A percentile compares a stretch with the other conserved stretches of the same genome.
These are phyloP conservation scores for Lanius collurio DNA, from an alignment of 2,113 vertebrate species.

Conservation along the genomic window DNA sequence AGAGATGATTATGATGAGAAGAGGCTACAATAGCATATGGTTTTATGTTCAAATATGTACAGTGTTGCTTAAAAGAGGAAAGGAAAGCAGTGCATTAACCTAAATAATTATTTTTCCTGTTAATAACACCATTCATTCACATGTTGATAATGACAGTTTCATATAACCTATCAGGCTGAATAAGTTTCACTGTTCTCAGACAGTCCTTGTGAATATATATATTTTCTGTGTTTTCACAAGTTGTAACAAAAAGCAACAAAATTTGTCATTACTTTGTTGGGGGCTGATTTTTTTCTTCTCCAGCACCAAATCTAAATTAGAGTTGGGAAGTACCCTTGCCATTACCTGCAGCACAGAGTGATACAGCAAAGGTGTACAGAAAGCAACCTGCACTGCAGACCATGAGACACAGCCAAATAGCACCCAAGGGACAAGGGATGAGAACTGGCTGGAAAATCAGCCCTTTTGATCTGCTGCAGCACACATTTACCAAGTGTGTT, in stretches of 20 bases:
- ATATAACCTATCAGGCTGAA: background rate
- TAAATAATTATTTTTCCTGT: background rate
- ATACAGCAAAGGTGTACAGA: background rate
- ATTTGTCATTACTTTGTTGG: background rate
- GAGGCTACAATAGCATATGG: background rate
- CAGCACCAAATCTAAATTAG: background rate
- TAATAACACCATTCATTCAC: background rate
- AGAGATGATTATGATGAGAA: background rate
- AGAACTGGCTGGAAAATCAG: background rate
- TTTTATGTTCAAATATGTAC: background rate
- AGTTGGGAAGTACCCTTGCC: background rate
- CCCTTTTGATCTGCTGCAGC: background rate
- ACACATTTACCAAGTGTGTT: accelerated
- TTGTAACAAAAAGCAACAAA: background rate
- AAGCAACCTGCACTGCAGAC: background rate
- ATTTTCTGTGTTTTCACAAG: background rate
- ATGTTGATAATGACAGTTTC: background rate
- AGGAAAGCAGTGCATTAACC: background rate
- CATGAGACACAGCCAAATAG: background rate
- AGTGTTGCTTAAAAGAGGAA: background rate
- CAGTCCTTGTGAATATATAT: background rate
- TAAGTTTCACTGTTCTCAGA: background rate
- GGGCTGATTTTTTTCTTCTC: background rate
- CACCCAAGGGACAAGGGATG: background rate
- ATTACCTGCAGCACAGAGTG: background rate